Percentiles rank a stretch among this genome's conserved stretches.
These are phyloP conservation scores for Clarias platycephalus DNA, from an alignment of 2,797 vertebrate genomes.

Conservation along the genomic window DNA sequence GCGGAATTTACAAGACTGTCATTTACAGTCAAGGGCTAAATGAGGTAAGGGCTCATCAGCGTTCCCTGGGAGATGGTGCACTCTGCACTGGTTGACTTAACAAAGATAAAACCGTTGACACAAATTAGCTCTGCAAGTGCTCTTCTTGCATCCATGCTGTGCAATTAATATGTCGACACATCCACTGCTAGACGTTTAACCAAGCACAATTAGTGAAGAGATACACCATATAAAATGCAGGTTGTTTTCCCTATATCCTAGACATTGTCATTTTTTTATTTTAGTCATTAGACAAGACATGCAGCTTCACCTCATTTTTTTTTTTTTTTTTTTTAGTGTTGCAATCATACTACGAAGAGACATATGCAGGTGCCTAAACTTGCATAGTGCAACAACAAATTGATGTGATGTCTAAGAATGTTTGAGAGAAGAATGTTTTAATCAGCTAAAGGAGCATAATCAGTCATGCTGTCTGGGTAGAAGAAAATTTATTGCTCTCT, in stretches of 20 bases:
- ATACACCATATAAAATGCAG: neutral
- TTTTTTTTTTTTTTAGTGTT: neutral
- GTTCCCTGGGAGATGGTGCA: neutral
- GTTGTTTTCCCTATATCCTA: neutral
- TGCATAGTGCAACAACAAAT: neutral
- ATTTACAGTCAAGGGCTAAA: conserved; percentile 6
- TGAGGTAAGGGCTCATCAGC: neutral
- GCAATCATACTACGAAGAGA: neutral
- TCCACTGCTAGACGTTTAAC: conserved; percentile 25
- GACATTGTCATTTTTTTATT: neutral
- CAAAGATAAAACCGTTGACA: neutral
- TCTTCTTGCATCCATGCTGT: neutral
- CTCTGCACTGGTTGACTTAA: neutral
- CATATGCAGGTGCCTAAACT: neutral
- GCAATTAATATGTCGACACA: conserved; percentile 29
- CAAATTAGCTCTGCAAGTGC: neutral
- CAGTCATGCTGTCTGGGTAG: neutral
- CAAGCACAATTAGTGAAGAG: conserved; percentile 2
- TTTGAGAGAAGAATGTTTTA: neutral
- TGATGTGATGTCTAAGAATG: neutral
- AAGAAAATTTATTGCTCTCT: neutral
- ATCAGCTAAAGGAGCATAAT: neutral
- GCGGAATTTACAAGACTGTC: neutral
- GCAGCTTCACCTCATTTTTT: neutral
- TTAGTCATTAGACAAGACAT: neutral